These are phyloP conservation scores for Clarias fuscus DNA, from an alignment of 2,797 vertebrate genomes.

Conservation along the genomic window DNA sequence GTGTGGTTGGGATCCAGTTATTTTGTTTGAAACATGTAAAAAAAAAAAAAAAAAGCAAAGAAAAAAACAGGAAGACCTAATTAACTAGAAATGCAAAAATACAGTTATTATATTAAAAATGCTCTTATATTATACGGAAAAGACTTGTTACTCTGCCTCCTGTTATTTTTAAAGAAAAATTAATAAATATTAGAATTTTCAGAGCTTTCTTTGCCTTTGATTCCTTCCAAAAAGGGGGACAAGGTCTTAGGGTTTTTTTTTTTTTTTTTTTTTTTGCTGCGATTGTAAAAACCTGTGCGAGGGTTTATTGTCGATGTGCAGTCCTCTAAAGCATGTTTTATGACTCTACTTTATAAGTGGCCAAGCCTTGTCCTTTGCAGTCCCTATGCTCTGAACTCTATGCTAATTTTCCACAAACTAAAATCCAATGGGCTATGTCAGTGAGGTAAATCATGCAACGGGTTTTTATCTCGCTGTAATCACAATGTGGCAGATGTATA, in stretches of 20 bases:
- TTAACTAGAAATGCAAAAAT: too few relatives aligned
- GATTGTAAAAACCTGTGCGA: slow-evolving; percentile 63
- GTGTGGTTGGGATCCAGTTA: too few relatives aligned
- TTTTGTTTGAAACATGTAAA: too few relatives aligned
- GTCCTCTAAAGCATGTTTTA: slow-evolving; percentile 64
- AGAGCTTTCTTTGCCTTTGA: neutral
- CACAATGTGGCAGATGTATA: slow-evolving; percentile 71
- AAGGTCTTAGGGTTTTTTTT: slow-evolving; percentile 50
- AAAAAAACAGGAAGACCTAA: too few relatives aligned
- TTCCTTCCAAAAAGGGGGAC: slow-evolving; percentile 57
- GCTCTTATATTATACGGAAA: neutral
- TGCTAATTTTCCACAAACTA: slow-evolving; percentile 60
- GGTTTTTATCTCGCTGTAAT: slow-evolving; percentile 66
- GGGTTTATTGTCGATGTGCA: slow-evolving; percentile 67
- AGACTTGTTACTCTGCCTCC: too few relatives aligned
- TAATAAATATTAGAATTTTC: neutral
- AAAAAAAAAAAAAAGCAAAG: too few relatives aligned
- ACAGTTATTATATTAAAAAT: neutral
- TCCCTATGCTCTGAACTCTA: slow-evolving; percentile 28
- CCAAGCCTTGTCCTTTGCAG: slow-evolving; percentile 62
- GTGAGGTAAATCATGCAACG: slow-evolving; percentile 70
- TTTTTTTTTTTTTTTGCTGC: slow-evolving; percentile 43
- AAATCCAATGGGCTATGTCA: slow-evolving; percentile 71
- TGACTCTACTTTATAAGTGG: slow-evolving; percentile 66
- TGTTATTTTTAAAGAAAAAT: too few relatives aligned